A percentile compares a stretch with the other conserved stretches of the same genome.
Evolutionary conservation across 2,113 vertebrate genomes (phyloP).

Genomic region (Rhinichthys klamathensis): DNA sequence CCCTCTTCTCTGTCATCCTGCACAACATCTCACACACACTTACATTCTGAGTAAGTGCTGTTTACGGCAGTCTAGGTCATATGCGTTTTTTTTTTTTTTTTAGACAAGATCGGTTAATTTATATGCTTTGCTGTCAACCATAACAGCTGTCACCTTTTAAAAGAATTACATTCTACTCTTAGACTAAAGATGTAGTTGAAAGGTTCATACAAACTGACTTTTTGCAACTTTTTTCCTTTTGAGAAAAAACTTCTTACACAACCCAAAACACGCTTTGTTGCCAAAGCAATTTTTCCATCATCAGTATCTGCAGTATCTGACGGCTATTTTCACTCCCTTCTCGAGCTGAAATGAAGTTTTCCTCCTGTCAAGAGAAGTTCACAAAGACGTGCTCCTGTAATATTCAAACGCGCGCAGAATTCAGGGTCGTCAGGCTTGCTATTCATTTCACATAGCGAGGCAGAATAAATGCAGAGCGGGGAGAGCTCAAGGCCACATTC

Average conservation of each 20-base stretch:
- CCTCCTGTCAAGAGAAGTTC: conserved; percentile 24
- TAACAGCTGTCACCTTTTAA: conserved; percentile 2
- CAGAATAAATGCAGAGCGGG: conserved; percentile 45
- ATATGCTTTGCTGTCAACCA: neutral
- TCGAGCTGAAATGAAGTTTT: conserved; percentile 43
- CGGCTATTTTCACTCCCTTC: conserved; percentile 28
- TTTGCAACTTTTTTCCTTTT: neutral
- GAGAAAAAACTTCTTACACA: neutral
- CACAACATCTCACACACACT: conserved; percentile 26
- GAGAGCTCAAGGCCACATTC: conserved; percentile 54
- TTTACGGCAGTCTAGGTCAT: neutral
- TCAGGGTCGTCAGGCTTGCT: conserved; percentile 14
- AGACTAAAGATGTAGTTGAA: conserved; percentile 17
- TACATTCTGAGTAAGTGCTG: neutral
- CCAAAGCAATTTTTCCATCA: conserved; percentile 24
- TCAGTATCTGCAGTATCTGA: conserved; percentile 30
- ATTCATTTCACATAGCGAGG: conserved; percentile 40
- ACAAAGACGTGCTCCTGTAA: conserved; percentile 46
- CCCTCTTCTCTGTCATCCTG: conserved; percentile 8
- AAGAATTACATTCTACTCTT: neutral
- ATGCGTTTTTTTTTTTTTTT: neutral
- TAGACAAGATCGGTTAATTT: neutral
- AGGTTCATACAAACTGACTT: conserved; percentile 12
- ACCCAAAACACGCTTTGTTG: neutral
- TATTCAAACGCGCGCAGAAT: conserved; percentile 29